Evolutionary conservation across 2,797 vertebrate genomes (phyloP), one percentile per base, ranked within the genome.

Genomic region (Dromococcyx pavoninus): DNA sequence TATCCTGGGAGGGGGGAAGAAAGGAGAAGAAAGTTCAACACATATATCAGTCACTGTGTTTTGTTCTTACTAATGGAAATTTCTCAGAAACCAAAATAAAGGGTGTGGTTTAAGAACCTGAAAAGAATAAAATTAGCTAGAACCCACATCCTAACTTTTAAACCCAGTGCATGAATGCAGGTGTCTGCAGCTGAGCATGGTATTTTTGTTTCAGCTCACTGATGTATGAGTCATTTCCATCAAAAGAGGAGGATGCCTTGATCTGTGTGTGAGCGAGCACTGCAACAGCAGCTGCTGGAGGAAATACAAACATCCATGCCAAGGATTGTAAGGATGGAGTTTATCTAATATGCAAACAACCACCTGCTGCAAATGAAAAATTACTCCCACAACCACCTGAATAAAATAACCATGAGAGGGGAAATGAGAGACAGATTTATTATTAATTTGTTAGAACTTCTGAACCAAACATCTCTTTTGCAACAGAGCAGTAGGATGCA

Each of bases 371-470:
- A 93, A 91, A 96, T 95, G 93, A 95, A 93, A 97, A 97, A 97
- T 96, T 93, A 92, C 94, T 96, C 88, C 96, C 95, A 95, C 88
- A 95, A 66, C 95, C 95, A 97, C 97, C 97, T 96, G 97, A 97
- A 93, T 96, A 96, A 97, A 93, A 95, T 94, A 97, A 88, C 78
- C 90, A 95, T 85, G 88, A 94, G 62, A 25, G 79, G 82, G 95
- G 58, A 90, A 96, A 93, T 5, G 56, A 89, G 88, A 87, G 87
- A 72, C 78, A 91, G 93, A 96, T 93, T 96, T 94, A 88, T 96
- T 96, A 92, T 72, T 93, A 89, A 95, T 97, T 96, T 53, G 56
- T 75, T 89, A 87, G 91, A 94, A 97, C 90, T 97, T 97, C 92
- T 92, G 92, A 97, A 94, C 53, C 73, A 90, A 97, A 95, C 94